Evolutionary conservation across 2,888 invertebrate species (phyloP), one percentile per base, ranked within the genome.

Genomic region (Anthrax anthrax): DNA sequence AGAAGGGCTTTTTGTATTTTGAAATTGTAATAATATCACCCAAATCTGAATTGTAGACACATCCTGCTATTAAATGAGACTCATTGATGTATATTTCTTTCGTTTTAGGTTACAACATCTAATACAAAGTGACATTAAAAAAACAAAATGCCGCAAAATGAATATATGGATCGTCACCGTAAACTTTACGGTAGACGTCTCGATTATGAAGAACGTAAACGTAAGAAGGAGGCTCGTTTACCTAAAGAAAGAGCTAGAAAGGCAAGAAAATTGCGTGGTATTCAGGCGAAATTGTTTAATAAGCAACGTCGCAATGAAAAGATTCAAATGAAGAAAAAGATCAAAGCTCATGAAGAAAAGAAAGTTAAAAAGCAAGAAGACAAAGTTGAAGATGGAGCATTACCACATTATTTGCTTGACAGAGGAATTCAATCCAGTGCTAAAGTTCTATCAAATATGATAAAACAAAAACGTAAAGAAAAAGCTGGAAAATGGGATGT

Each of bases 401-500:
- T 96, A 43, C 97, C 98, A 0, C 89, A 90, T 1, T 98, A 97
- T 68, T 75, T 99, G n/a, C 73, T 99, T 46, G 98, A 99, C 73
- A 80, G 98, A 70, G 91, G 97, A 72, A 82, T 89, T 8, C 91
- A 96, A 62, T 84, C 85, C 2, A 75, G 89, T 39, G 94, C 96
- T 3, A 98, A 97, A 70, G 87, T 97, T 18, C 72, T 98, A 1
- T 96, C 96, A 0, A 98, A 97, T 65, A 96, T 96, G 89, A 94
- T 98, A 51, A 98, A 98, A 70, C 97, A 99, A 69, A 98, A 99
- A 69, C 78, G 98, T 1, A 98, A 98, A 69, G 98, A 99, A 64
- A 98, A 99, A 61, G 96, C 95, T 46, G 97, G 97, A 0, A 99
- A 98, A 76, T 98, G 97, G 96, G 94, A 97, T 60, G 98, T 98